A percentile compares a stretch with the other conserved stretches of the same genome.
Conservation (phyloP, 2,888 invertebrate species). For the Sussaba pulchella region DNA sequence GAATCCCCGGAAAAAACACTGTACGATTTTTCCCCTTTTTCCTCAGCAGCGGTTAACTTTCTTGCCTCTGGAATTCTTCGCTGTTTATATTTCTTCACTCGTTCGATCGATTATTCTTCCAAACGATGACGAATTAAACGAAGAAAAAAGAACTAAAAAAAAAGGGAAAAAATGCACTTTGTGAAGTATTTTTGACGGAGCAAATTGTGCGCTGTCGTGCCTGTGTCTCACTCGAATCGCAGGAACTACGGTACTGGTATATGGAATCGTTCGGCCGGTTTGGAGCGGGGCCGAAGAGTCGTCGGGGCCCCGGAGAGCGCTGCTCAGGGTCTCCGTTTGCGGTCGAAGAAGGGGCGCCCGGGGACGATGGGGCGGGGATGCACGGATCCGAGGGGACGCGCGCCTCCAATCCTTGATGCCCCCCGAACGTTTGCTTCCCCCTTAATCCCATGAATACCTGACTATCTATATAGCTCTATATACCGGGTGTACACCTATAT, state of each 20-base stretch:
- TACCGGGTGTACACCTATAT: background rate
- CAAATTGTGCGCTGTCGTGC: conserved; percentile 53
- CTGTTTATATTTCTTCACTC: no score
- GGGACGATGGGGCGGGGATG: background rate
- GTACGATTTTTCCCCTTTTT: no score
- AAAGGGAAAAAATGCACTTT: conserved; percentile 37
- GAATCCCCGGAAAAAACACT: no score
- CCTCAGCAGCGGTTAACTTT: no score
- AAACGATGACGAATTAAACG: background rate
- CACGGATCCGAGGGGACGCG: conserved; percentile 24
- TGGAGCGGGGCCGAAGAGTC: conserved; percentile 63
- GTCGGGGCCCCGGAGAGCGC: conserved; percentile 56
- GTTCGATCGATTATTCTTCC: no score
- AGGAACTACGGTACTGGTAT: no score
- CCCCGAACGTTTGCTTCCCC: background rate
- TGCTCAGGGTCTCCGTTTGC: conserved; percentile 44
- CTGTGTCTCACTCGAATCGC: no score
- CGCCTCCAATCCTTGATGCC: conserved; percentile 7
- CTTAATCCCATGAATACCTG: background rate
- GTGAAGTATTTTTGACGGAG: conserved; percentile 4
- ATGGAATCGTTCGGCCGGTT: conserved; percentile 69
- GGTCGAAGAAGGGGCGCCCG: conserved; percentile 12
- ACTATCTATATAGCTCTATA: background rate
- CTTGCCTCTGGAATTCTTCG: no score
- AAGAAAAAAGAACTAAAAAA: no score